A percentile compares a stretch with the other conserved stretches of the same genome.
phyloP scores from a whole-genome alignment of 1,140 invertebrate genomes.

The Octopus sinensis region DNA sequence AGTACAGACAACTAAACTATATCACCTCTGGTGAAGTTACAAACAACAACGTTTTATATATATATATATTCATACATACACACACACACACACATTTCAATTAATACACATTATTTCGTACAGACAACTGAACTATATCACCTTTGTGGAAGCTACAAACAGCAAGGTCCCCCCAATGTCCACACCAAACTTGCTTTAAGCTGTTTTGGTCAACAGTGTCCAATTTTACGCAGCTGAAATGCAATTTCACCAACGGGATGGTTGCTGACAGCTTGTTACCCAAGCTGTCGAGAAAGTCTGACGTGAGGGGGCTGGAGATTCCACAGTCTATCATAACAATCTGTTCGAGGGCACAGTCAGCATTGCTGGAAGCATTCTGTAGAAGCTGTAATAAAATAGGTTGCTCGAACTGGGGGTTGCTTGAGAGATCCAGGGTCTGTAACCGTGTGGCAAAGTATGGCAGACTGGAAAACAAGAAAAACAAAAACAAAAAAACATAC shows the following conservation, averaged over 20 bases:
- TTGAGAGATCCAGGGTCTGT: constrained; percentile 23
- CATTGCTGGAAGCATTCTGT: constrained; percentile 7
- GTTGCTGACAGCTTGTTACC: constrained; percentile 26
- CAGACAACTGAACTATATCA: neutral
- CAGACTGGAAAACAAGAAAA: constrained; percentile 25
- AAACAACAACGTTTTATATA: too few species aligned
- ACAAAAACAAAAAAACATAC: neutral
- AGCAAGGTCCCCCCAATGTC: constrained; percentile 26
- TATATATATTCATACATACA: too few species aligned
- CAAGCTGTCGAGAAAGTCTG: constrained; percentile 31
- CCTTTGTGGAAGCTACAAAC: neutral
- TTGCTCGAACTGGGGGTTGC: constrained; percentile 31
- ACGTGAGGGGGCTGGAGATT: constrained; percentile 30
- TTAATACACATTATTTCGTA: neutral
- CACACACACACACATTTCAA: too few species aligned
- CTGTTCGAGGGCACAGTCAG: constrained; percentile 26
- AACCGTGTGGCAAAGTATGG: constrained; percentile 21
- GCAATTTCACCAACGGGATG: constrained; percentile 25
- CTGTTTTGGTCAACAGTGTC: constrained; percentile 31
- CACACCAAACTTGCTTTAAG: constrained; percentile 29
- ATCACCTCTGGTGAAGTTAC: too few species aligned
- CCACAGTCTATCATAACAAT: constrained; percentile 25
- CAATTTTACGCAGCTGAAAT: constrained; percentile 27
- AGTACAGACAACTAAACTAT: too few species aligned
- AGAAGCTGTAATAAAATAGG: constrained; percentile 25